Evolutionary conservation across 2,797 vertebrate species (phyloP), one percentile per base, ranked within the genome.

Genomic region (Anguilla marmorata): DNA sequence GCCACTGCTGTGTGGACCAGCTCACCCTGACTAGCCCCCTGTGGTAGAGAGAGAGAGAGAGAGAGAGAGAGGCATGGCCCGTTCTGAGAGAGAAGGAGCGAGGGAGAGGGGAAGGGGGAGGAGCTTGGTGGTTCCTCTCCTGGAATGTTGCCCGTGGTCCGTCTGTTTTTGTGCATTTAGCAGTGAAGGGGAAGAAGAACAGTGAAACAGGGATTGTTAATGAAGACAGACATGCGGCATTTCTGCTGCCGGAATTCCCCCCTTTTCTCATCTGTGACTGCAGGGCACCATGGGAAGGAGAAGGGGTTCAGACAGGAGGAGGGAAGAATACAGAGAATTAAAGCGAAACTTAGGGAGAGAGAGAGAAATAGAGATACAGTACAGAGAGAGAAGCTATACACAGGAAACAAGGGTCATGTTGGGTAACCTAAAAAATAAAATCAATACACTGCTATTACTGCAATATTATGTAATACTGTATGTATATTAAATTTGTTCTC

Each of bases 131-230:
- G 88, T 93, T 94, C 92, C 91, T 93, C 94, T 95, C 93, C 93
- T 94, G 95, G 95, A 95, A 96, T 94, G 93, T 91, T 89, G 93
- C 93, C 91, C 88, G 50, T 63, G 92, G 91, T 91, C 88, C 89
- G 93, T 94, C 93, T 93, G 93, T 91, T 91, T 90, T 92, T 89
- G 86, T 87, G 87, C 86, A 30, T 86, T 90, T 86, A 50, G 69
- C 24, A 76, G 89, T 89, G 86, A 76, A 87, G 76, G n/a, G 79
- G 83, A 92, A 74, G 84, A 50, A 84, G 91, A 91, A 88, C 56
- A 91, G 92, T 92, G 93, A 94, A 95, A 92, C 93, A 93, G 92
- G 93, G 90, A 94, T 94, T 94, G 93, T 93, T 94, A 88, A 89
- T 89, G 91, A 92, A 91, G 93, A 94, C 92, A 93, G 92, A 94